phyloP scores from a whole-genome alignment of 2,888 invertebrate species.

The Melanophora roralis region DNA sequence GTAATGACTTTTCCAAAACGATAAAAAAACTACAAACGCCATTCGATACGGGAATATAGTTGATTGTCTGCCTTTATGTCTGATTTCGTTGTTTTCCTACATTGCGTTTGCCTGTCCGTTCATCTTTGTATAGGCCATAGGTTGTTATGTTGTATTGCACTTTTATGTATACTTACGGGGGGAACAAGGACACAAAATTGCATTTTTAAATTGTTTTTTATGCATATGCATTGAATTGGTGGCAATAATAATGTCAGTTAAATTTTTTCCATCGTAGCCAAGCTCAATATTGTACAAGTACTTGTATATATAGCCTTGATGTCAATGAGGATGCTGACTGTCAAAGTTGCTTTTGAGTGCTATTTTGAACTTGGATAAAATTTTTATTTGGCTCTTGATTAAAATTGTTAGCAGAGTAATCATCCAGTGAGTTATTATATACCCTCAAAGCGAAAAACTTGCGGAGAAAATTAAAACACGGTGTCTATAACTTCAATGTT shows the following conservation, averaged over 20 bases:
- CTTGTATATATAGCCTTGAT: slow-evolving; percentile 11
- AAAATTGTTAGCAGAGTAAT: neutral
- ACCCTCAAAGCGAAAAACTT: too few relatives aligned
- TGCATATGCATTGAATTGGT: slow-evolving; percentile 1
- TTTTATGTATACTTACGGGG: neutral
- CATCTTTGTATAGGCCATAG: neutral
- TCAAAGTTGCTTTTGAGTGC: slow-evolving; percentile 35
- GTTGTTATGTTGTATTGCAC: neutral
- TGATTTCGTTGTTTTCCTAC: slow-evolving; percentile 1
- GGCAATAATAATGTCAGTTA: slow-evolving; percentile 16
- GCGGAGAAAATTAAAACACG: too few relatives aligned
- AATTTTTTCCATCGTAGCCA: neutral
- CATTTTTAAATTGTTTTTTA: slow-evolving; percentile 31
- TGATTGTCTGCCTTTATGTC: slow-evolving; percentile 41
- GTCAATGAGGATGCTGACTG: slow-evolving; percentile 40
- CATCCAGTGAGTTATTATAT: too few relatives aligned
- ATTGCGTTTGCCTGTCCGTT: neutral
- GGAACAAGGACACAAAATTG: slow-evolving; percentile 32
- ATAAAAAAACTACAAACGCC: neutral
- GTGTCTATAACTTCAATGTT: too few relatives aligned
- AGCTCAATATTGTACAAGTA: neutral
- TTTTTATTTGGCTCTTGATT: neutral
- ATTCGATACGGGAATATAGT: neutral
- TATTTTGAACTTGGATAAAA: slow-evolving; percentile 3
- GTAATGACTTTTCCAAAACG: slow-evolving; percentile 35